Percentiles rank a stretch among this genome's conserved stretches.
Conservation (phyloP, 2,797 vertebrate genomes). For the Enteromius radiatus region DNA sequence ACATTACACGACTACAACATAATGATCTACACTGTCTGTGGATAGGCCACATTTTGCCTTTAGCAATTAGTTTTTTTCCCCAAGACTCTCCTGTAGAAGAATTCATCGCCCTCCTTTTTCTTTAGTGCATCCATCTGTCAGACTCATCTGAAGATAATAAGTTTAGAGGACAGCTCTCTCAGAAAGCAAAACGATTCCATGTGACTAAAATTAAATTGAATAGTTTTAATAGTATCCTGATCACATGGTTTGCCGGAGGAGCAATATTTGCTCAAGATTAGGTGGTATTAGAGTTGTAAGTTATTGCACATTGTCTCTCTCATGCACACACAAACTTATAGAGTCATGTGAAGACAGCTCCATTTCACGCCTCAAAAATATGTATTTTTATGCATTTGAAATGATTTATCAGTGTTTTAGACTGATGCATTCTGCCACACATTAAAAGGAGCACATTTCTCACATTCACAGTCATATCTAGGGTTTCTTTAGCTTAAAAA, state of each 20-base stretch:
- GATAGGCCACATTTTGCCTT: neutral
- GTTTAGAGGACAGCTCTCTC: neutral
- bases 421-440: no score
- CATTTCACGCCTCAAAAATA: neutral
- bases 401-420: neutral
- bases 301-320: neutral
- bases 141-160: neutral
- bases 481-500: neutral
- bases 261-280: constrained; percentile 5
- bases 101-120: neutral
- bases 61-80: neutral
- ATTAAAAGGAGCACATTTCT: neutral
- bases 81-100: neutral
- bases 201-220: neutral
- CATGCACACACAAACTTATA: neutral
- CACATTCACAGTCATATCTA: no score
- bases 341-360: neutral
- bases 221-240: neutral
- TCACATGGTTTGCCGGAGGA: neutral
- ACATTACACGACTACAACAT: neutral
- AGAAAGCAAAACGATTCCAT: neutral
- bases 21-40: neutral
- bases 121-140: neutral
- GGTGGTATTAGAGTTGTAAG: neutral
- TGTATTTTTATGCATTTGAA: neutral